phyloP scores from a whole-genome alignment of 2,888 invertebrate genomes.

The Aleiodes leptofemur region DNA sequence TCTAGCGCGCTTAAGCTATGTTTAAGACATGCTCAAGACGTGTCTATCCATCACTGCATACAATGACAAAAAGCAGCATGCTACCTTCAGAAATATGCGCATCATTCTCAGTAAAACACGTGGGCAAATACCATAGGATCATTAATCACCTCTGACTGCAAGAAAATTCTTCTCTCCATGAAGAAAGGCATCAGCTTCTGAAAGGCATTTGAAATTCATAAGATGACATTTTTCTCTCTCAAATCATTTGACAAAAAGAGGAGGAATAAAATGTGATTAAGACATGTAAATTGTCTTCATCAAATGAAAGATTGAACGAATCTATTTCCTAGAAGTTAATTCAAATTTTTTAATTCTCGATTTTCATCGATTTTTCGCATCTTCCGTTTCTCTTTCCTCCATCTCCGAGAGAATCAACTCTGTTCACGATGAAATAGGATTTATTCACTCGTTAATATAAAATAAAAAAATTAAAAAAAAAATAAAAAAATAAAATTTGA shows the following conservation, averaged over 20 bases:
- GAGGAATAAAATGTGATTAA: not conserved
- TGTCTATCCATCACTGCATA: too few species aligned
- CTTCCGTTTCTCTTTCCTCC: not conserved
- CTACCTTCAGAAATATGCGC: too few species aligned
- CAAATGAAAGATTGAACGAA: not conserved
- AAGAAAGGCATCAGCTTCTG: not conserved
- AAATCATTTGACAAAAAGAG: not conserved
- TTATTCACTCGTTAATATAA: not conserved
- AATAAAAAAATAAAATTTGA: not conserved
- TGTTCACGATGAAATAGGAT: not conserved
- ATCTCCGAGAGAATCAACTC: not conserved
- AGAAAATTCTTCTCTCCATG: too few species aligned
- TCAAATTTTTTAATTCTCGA: conserved; percentile 2
- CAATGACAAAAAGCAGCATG: too few species aligned
- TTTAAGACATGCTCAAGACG: too few species aligned
- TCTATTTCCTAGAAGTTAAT: conserved; percentile 27
- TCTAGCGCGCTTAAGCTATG: too few species aligned
- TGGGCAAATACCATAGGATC: too few species aligned
- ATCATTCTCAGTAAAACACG: too few species aligned
- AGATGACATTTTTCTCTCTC: too few species aligned
- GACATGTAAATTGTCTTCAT: conserved; percentile 29
- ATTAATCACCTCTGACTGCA: too few species aligned
- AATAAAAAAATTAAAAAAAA: too few species aligned
- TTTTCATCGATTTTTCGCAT: not conserved
- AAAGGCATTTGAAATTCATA: not conserved